Base-by-base conservation (phyloP, 1,140 invertebrate genomes). In the Drosophila bifasciata region DNA sequence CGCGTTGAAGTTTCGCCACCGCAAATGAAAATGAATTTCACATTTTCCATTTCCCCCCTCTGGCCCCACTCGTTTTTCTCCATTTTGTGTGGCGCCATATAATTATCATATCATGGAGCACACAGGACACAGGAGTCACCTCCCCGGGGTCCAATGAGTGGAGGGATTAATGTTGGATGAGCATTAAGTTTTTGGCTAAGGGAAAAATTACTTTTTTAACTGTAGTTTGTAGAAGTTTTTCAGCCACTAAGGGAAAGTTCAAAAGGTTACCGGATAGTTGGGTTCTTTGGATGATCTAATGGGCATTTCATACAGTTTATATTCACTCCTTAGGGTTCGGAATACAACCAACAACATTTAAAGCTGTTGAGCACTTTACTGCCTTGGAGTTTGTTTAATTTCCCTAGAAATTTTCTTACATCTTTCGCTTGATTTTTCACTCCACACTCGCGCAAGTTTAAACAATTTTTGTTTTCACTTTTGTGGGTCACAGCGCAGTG, bases 21-120 rank as follows among this genome's bases (percentile, higher is more conserved):
- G 44, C 57, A 72, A 67, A 78, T 76, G 70, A 64, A 77, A 85
- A 80, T 80, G 70, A 89, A 74, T 89, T 80, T 81, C 64, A 64
- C 77, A 89, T 89, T 89, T 80, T 55, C 64, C 75, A 78, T 89
- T 76, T 64, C 23, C 58, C 32, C 15, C 25, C 25, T 5, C 23
- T 1, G 5, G 5, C 6, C 0, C 0, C 25, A 28, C 25, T 28
- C 25, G 25, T 8, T 28, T 23, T 21, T 19, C 50, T 19, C 16
- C 55, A 49, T 43, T 48, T 68, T 88, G 72, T 79, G 85, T 60
- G 79, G 57, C 64, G 79, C 69, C 83, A 64, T 46, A 80, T 86
- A 86, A 86, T 86, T 86, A 86, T 88, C 81, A 86, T 88, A 86
- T 88, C 74, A 85, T 81, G 57, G 43, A 9, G 49, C 53, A 45